Evolutionary conservation across 2,113 vertebrate genomes (phyloP), one percentile per base, ranked within the genome.

Genomic region (Paramisgurnus dabryanus): DNA sequence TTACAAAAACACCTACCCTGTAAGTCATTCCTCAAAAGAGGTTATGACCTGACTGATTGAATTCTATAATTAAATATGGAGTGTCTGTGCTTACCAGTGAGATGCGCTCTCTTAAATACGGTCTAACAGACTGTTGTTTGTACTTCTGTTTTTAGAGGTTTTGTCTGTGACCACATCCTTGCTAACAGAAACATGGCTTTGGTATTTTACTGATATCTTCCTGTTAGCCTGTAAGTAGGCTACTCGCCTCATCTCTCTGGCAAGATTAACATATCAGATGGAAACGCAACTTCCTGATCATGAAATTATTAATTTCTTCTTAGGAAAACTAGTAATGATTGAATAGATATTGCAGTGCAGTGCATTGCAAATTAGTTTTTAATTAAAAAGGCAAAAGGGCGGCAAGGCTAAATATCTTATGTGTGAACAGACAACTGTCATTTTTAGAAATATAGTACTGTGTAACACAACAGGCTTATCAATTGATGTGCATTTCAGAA

Each of bases 151-250:
- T 81, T 84, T 63, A 80, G 71, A 80, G 71, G 55, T 45, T 57
- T 60, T 74, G 40, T 41, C 69, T 66, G 66, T 66, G 78, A 84
- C 83, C 83, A 84, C 83, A 84, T 84, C 83, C 83, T 81, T 81
- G 73, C 73, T 58, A 75, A 50, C 64, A 84, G 73, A 80, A 57
- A 61, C 63, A 7, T 57, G 7, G 17, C 53, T 71, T 41, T 74
- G 40, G 55, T 74, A 27, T 57, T 74, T 5, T 58, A 57, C 34
- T 57, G 8, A 72, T 41, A 73, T 74, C 71, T 61, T 74, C 71
- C 71, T 74, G 71, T 74, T 74, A 74, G 71, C 55, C 71, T 45
- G 53, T 41, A n/a, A 55, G 49, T 18, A 71, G 40, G 55, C 71
- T 74, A 61, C 71, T 60, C 18, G 13, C 55, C n/a, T 27, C 6